Percentiles rank a stretch among this genome's conserved stretches.
Conservation (phyloP, 2,888 invertebrate genomes). For the Lepidocyrtoides sp. region DNA sequence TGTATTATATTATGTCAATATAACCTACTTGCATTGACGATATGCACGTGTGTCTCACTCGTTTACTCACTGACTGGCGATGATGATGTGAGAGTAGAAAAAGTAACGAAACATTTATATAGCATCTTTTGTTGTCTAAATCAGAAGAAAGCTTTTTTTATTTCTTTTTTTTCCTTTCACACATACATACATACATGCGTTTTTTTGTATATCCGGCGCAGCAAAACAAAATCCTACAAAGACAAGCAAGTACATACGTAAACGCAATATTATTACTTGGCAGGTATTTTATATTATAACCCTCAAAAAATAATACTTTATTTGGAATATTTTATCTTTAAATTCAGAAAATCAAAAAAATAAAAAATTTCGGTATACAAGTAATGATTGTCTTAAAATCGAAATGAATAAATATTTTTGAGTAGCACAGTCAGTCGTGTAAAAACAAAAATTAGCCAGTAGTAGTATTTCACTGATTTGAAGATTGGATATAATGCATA, state of each 20-base stretch:
- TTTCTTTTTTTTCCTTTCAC: not conserved
- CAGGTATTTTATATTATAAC: no score
- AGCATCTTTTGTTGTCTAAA: slow-evolving; percentile 53
- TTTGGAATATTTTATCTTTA: no score
- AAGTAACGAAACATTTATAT: slow-evolving; percentile 45
- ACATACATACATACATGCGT: not conserved
- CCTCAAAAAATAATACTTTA: no score
- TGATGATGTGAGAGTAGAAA: not conserved
- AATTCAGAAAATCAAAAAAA: no score
- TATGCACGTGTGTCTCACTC: not conserved
- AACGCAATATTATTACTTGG: no score
- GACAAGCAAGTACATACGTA: not conserved
- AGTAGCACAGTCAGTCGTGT: no score
- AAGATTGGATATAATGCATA: no score
- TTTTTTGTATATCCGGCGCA: not conserved
- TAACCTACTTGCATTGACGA: not conserved
- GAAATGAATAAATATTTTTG: no score
- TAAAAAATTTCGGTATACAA: no score
- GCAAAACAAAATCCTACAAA: not conserved
- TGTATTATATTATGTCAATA: slow-evolving; percentile 27
- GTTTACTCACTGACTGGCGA: not conserved
- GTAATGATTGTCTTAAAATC: no score
- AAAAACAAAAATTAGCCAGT: no score
- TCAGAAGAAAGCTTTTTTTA: slow-evolving; percentile 36
- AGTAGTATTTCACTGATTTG: no score